Base-by-base conservation (phyloP, 2,797 vertebrate genomes). In the Synanceia verrucosa region DNA sequence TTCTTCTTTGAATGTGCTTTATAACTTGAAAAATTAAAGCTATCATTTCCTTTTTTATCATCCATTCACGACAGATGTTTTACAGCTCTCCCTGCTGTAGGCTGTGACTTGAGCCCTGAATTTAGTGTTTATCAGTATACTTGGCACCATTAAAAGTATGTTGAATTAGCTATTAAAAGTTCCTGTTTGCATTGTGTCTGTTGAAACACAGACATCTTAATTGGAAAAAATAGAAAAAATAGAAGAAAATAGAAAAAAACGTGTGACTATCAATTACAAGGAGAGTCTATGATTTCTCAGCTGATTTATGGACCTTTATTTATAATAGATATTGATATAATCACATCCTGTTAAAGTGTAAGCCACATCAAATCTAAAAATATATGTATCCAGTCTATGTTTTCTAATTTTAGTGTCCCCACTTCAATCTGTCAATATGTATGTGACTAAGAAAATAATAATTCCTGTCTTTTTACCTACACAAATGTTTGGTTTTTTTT, bases 401-500 rank as follows among this genome's bases (percentile, higher is more conserved):
- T 41, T 41, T 39, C 16, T 39, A 39, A 39, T 7, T 39, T 14
- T 18, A 18, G 28, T 29, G 28, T 29, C 28, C n/a, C 28, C 28
- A 29, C 28, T 29, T 29, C 28, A 29, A 29, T 29, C 28, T 29
- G 6, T 6, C 28, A 29, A 6, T 29, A 4, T 29, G 28, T 4
- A 29, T 4, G 4, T 29, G n/a, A n/a, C n/a, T n/a, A n/a, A n/a
- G n/a, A n/a, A n/a, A n/a, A 4, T 29, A 7, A 41, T 41, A 3
- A n/a, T 41, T 41, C n/a, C 39, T 41, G n/a, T 18, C 18, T 39
- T 41, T 41, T 41, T 41, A 41, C 18, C 16, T 41, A 41, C 0
- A n/a, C 39, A 4, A n/a, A 41, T 41, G 39, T 41, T 57, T 58
- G 19, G 43, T 34, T 55, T 37, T 55, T 37, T 37, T 3, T 59